phyloP scores from a whole-genome alignment of 1,140 invertebrate genomes.

The Neodiprion fabricii region DNA sequence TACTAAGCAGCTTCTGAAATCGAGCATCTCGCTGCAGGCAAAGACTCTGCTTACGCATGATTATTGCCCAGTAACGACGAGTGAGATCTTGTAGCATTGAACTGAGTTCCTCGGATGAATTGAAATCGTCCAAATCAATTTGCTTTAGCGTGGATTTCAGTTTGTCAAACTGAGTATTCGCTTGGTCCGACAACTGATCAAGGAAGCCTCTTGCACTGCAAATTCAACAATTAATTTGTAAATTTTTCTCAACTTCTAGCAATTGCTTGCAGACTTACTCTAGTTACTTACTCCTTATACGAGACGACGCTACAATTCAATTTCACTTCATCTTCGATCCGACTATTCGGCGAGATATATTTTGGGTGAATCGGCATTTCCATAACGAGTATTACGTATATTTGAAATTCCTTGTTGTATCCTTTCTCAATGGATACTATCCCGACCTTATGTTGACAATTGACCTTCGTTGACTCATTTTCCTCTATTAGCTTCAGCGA shows the following conservation, averaged over 20 bases:
- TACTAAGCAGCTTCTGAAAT: slow-evolving; percentile 44
- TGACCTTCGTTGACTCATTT: slow-evolving; percentile 7
- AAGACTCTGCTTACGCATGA: slow-evolving; percentile 38
- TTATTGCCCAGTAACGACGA: slow-evolving; percentile 40
- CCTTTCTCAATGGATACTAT: slow-evolving; percentile 39
- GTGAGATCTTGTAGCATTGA: slow-evolving; percentile 40
- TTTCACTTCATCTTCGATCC: slow-evolving; percentile 19
- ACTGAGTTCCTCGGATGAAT: slow-evolving; percentile 34
- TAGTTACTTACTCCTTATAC: slow-evolving; percentile 41
- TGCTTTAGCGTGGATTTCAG: slow-evolving; percentile 30
- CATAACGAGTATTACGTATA: slow-evolving; percentile 41
- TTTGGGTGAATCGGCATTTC: slow-evolving; percentile 39
- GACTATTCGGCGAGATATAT: slow-evolving; percentile 26
- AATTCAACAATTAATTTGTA: slow-evolving; percentile 8
- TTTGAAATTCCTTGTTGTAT: slow-evolving; percentile 43
- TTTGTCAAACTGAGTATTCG: slow-evolving; percentile 21
- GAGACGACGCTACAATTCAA: slow-evolving; percentile 34
- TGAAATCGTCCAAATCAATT: slow-evolving; percentile 27
- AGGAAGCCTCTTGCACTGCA: slow-evolving; percentile 41
- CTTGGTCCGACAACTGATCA: slow-evolving; percentile 26
- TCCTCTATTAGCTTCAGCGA: slow-evolving; percentile 22
- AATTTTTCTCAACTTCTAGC: slow-evolving; percentile 11
- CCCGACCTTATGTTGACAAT: slow-evolving; percentile 26
- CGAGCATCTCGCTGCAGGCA: slow-evolving; percentile 44
- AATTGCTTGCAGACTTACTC: slow-evolving; percentile 22